A percentile compares a stretch with the other conserved stretches of the same genome.
Conservation (phyloP, 2,797 vertebrate genomes). For the Otus scops region DNA sequence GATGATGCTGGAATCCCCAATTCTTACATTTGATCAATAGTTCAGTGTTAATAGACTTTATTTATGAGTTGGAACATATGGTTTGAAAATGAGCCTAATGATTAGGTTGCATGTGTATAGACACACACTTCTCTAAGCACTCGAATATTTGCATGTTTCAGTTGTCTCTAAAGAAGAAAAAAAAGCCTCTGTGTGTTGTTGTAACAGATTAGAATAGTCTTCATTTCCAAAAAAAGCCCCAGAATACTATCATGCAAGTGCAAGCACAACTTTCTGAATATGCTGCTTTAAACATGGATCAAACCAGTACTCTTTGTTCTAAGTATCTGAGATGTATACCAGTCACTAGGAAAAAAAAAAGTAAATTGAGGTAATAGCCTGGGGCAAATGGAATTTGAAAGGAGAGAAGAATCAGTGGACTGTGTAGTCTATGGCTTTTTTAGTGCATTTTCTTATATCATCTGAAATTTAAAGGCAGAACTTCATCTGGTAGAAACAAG, state of each 20-base stretch:
- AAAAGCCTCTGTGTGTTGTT: neutral
- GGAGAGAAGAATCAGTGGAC: neutral
- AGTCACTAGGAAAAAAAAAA: neutral
- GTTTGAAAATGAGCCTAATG: slow-evolving; percentile 25
- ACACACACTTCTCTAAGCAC: neutral
- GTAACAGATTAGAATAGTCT: neutral
- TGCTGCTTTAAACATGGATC: slow-evolving; percentile 36
- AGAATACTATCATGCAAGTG: neutral
- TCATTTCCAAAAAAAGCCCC: neutral
- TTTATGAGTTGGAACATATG: slow-evolving; percentile 34
- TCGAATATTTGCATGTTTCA: slow-evolving; percentile 5
- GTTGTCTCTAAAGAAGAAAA: neutral
- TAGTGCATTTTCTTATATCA: neutral
- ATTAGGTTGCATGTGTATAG: neutral
- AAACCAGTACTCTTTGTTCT: slow-evolving; percentile 18
- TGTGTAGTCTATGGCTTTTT: neutral
- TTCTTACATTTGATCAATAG: slow-evolving; percentile 51
- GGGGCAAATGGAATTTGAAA: slow-evolving; percentile 31
- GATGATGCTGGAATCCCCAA: neutral
- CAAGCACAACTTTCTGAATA: neutral
- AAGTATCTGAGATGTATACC: slow-evolving; percentile 7
- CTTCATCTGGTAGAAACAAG: neutral
- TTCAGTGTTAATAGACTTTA: slow-evolving; percentile 47
- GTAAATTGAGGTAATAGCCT: slow-evolving; percentile 33
- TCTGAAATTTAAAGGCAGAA: neutral